A percentile compares a stretch with the other conserved stretches of the same genome.
These are phyloP conservation scores for Smutsia gigantea DNA, from an alignment of 2,797 vertebrate species.

Conservation along the genomic window DNA sequence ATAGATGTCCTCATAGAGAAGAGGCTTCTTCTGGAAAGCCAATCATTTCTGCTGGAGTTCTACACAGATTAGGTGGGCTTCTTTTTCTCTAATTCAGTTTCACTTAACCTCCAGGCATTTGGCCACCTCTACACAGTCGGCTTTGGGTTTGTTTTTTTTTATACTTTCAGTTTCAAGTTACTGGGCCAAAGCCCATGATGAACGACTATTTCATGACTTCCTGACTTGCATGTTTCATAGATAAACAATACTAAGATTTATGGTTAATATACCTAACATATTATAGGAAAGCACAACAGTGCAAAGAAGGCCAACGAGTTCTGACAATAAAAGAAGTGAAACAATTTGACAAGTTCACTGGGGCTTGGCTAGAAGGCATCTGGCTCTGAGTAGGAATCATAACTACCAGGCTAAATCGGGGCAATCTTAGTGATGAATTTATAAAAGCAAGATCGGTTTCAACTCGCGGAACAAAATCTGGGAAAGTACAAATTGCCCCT, in stretches of 20 bases:
- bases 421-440: neutral
- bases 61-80: neutral
- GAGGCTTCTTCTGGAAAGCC: neutral
- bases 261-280: constrained; percentile 73
- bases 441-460: neutral
- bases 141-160: constrained; percentile 48
- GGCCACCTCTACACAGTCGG: constrained; percentile 1
- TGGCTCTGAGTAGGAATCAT: neutral
- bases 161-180: constrained; percentile 59
- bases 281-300: constrained; percentile 47
- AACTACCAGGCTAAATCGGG: neutral
- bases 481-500: neutral
- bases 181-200: constrained; percentile 73
- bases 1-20: neutral
- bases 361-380: neutral
- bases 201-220: constrained; percentile 74
- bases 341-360: neutral
- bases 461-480: neutral
- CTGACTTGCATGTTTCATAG: constrained; percentile 76
- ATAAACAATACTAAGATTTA: constrained; percentile 79
- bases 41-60: neutral
- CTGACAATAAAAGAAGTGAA: constrained; percentile 37
- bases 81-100: constrained; percentile 39
- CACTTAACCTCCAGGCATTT: constrained; percentile 33
- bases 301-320: neutral